Evolutionary conservation across 1,140 invertebrate genomes (phyloP).

Genomic region (Gryon sp.): DNA sequence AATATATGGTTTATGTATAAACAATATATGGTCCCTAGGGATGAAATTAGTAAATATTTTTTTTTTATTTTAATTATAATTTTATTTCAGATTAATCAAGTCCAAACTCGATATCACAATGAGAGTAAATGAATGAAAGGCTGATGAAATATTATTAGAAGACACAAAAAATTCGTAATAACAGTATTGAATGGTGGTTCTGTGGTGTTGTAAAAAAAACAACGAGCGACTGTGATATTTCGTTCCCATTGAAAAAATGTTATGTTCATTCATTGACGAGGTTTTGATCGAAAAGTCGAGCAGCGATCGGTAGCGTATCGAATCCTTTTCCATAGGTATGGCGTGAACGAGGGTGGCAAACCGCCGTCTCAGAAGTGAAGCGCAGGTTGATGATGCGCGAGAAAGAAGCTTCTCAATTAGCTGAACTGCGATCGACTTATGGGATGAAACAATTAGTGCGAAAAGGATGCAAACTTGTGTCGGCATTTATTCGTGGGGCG

Average conservation of each 20-base stretch:
- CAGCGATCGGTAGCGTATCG: constrained; percentile 65
- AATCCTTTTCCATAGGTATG: constrained; percentile 63
- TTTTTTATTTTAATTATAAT: too few relatives aligned
- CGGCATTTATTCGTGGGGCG: constrained; percentile 41
- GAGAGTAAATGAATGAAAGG: too few relatives aligned
- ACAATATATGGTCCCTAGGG: too few relatives aligned
- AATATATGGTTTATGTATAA: too few relatives aligned
- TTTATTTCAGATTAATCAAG: too few relatives aligned
- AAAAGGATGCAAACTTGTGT: constrained; percentile 23
- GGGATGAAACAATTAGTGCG: background rate
- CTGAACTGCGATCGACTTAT: background rate
- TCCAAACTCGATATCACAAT: too few relatives aligned
- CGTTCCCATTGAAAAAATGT: constrained; percentile 61
- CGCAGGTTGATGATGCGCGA: constrained; percentile 44
- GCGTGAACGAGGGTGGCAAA: constrained; percentile 56
- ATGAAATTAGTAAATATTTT: too few relatives aligned
- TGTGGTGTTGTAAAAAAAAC: too few relatives aligned
- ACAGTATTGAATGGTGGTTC: too few relatives aligned
- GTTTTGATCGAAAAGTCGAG: constrained; percentile 44
- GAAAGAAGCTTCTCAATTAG: constrained; percentile 60
- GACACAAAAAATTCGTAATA: too few relatives aligned
- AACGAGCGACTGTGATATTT: constrained; percentile 20
- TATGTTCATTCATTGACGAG: constrained; percentile 44
- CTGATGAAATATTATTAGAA: too few relatives aligned
- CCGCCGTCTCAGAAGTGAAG: constrained; percentile 53